Percentiles rank a stretch among this genome's conserved stretches.
Evolutionary conservation across 2,888 invertebrate genomes (phyloP).

Genomic region (Acleris emargana): DNA sequence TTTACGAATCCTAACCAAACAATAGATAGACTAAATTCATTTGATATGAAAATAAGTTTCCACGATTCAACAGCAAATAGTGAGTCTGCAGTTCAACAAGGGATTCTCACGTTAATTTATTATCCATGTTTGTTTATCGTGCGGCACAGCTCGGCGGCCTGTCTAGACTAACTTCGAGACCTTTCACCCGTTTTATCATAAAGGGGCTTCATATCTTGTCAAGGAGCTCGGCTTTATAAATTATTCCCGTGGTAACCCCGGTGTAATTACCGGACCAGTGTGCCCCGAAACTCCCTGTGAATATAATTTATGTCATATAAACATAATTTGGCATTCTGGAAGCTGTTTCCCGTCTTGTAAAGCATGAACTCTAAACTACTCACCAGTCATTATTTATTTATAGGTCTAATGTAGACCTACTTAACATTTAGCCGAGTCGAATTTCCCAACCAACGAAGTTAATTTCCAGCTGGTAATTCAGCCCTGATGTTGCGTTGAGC

Average conservation of each 20-base stretch:
- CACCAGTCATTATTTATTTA: too few species aligned
- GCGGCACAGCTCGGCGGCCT: constrained; percentile 4
- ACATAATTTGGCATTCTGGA: constrained; percentile 5
- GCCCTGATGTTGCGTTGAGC: neutral
- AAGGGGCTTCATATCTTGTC: constrained; percentile 28
- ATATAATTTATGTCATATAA: constrained; percentile 16
- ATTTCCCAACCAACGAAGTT: too few species aligned
- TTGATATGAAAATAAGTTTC: too few species aligned
- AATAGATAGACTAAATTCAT: neutral
- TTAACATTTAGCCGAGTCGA: neutral
- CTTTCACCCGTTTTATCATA: constrained; percentile 19
- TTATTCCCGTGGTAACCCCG: constrained; percentile 41
- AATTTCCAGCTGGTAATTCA: constrained; percentile 5
- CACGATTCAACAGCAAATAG: too few species aligned
- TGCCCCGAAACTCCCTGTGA: constrained; percentile 11
- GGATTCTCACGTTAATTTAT: constrained; percentile 6
- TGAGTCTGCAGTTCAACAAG: too few species aligned
- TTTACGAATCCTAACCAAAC: constrained; percentile 3
- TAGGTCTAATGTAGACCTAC: too few species aligned
- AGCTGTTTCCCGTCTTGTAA: neutral
- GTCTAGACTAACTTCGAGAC: constrained; percentile 20
- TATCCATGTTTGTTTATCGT: constrained; percentile 12
- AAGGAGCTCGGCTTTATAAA: constrained; percentile 35
- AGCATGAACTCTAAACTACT: neutral
- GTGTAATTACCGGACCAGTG: constrained; percentile 42